A percentile compares a stretch with the other conserved stretches of the same genome.
Conservation (phyloP, 2,797 vertebrate species). For the Clarias fuscus region DNA sequence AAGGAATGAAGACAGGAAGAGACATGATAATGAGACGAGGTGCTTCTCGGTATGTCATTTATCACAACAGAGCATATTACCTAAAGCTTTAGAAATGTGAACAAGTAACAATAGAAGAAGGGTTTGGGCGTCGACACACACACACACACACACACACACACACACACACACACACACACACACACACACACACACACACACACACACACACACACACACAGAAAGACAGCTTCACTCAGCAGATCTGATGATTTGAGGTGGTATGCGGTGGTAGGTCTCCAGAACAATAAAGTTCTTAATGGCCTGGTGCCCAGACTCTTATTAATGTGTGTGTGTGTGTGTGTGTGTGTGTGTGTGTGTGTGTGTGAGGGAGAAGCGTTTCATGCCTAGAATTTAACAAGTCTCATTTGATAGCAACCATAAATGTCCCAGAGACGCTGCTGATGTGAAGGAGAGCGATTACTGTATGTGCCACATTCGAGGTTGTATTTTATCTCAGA, state of each 20-base stretch:
- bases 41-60: background rate
- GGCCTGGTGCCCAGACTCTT: conserved; percentile 55
- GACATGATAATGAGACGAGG: background rate
- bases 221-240: conserved; percentile 67
- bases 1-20: background rate
- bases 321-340: conserved; percentile 58
- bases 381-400: conserved; percentile 57
- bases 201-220: background rate
- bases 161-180: conserved; percentile 34
- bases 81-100: background rate
- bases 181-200: background rate
- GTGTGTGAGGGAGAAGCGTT: conserved; percentile 36
- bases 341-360: conserved; percentile 54
- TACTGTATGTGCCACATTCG: conserved; percentile 8
- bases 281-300: conserved; percentile 49
- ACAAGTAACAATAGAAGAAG: no score
- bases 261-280: conserved; percentile 24
- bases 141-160: conserved; percentile 12
- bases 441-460: conserved; percentile 41
- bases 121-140: no score
- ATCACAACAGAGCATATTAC: background rate
- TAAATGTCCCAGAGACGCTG: conserved; percentile 37
- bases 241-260: conserved; percentile 63
- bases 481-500: conserved; percentile 42
- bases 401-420: conserved; percentile 54